Evolutionary conservation across 2,797 vertebrate genomes (phyloP), one percentile per base, ranked within the genome.

Genomic region (Ctenosaura bakeri): DNA sequence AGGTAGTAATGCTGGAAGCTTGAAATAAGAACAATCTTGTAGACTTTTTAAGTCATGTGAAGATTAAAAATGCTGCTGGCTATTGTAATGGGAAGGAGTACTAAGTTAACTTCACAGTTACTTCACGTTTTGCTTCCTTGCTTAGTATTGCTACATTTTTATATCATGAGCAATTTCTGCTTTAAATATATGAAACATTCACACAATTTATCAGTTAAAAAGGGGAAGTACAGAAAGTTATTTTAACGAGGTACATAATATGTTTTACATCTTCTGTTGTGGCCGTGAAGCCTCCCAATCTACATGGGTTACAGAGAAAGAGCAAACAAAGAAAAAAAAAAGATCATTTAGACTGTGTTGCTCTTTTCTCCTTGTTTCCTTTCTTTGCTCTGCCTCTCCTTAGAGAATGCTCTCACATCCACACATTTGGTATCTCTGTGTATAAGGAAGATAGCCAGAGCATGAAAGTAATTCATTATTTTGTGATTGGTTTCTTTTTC

Each of bases 111-210:
- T 86, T 86, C 87, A 87, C 88, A 73, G 78, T 89, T 62, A 85
- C 50, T 79, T 85, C 46, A 89, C 38, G 86, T 86, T 50, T 54
- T 91, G 12, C 0, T 85, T 92, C 87, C 93, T 92, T 87, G 42
- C 59, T 90, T 91, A 84, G 92, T 91, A 52, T 38, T 24, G 89
- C 76, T 59, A 77, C 91, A 54, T 38, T 94, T 94, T 86, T 9
- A 3, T 77, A 79, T 79, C 88, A 91, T 84, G 86, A 83, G 71
- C 92, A 96, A 91, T 89, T 89, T 96, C 81, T 90, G 92, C 54
- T 93, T 95, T 91, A 90, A 90, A 82, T 92, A 85, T 91, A 94
- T 91, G 84, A 82, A 79, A 92, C 90, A 94, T 92, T 90, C 94
- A 93, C 89, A 85, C 89, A 94, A 93, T 91, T 0, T 95, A 93